Evolutionary conservation across 2,113 vertebrate genomes (phyloP).

Genomic region (Pica pica): DNA sequence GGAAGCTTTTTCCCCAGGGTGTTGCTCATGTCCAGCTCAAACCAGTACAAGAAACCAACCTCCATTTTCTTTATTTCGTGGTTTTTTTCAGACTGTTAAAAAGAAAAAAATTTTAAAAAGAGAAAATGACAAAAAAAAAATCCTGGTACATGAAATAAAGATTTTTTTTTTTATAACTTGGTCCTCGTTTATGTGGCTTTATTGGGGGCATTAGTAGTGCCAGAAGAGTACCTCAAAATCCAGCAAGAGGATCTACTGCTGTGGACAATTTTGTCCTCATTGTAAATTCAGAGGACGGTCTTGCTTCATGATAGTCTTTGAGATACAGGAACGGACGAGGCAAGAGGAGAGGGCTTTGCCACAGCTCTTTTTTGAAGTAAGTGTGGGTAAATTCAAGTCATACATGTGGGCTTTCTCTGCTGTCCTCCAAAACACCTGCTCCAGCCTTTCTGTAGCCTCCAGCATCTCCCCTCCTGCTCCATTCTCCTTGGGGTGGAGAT

Average conservation of each 20-base stretch:
- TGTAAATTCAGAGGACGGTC: background rate
- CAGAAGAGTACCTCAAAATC: background rate
- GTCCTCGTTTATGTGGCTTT: constrained; percentile 55
- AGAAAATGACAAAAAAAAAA: constrained; percentile 76
- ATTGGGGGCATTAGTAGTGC: background rate
- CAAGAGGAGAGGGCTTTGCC: background rate
- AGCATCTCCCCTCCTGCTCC: background rate
- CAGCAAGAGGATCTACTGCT: background rate
- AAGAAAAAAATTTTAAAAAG: constrained; percentile 79
- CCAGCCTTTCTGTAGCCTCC: background rate
- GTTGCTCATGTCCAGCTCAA: constrained; percentile 68
- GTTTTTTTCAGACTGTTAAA: constrained; percentile 83
- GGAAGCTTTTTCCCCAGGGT: constrained; percentile 60
- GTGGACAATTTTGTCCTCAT: background rate
- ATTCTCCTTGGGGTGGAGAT: background rate
- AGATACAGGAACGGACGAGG: background rate
- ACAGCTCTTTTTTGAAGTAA: background rate
- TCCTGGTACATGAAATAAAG: constrained; percentile 85
- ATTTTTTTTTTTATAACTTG: constrained; percentile 70
- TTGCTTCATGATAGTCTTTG: background rate
- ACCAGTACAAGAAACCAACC: constrained; percentile 72
- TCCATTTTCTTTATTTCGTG: constrained; percentile 76
- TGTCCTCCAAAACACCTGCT: background rate
- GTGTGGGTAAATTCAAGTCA: background rate
- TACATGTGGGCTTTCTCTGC: background rate